These are phyloP conservation scores for Bilobella aurantiaca DNA, from an alignment of 1,140 invertebrate genomes.

Conservation along the genomic window DNA sequence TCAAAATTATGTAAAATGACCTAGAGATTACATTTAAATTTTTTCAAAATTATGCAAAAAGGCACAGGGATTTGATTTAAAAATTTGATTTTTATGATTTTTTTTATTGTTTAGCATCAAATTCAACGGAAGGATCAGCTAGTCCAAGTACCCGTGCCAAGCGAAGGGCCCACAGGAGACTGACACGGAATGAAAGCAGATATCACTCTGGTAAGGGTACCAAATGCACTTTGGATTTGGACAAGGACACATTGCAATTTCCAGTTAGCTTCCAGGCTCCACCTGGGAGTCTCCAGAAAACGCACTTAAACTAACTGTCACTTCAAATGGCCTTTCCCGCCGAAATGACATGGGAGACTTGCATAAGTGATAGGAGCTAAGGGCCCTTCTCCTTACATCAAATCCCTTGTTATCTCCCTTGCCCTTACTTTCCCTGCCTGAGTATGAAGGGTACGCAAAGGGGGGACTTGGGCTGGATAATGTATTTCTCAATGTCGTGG, in stretches of 20 bases:
- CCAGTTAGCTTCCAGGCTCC: no score
- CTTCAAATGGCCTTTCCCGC: background rate
- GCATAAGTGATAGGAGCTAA: no score
- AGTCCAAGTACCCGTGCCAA: conserved; percentile 51
- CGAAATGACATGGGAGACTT: background rate
- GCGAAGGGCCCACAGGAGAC: conserved; percentile 69
- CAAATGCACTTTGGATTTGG: background rate
- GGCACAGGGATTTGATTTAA: background rate
- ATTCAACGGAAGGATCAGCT: conserved; percentile 42
- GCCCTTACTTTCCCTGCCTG: no score
- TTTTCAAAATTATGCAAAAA: no score
- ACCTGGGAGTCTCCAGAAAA: background rate
- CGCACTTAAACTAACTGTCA: background rate
- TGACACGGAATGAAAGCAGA: conserved; percentile 86
- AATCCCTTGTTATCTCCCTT: no score
- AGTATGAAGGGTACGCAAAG: no score
- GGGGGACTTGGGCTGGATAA: no score
- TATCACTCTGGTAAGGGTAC: conserved; percentile 80
- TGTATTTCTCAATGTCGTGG: no score
- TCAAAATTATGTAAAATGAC: no score
- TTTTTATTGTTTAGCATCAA: conserved; percentile 24
- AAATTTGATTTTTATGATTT: conserved; percentile 1
- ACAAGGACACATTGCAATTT: conserved; percentile 4
- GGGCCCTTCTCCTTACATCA: no score
- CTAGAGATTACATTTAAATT: no score